These are phyloP conservation scores for Crambe crambe DNA, from an alignment of 37 sponge, comb jelly and placozoan species.

Conservation along the genomic window DNA sequence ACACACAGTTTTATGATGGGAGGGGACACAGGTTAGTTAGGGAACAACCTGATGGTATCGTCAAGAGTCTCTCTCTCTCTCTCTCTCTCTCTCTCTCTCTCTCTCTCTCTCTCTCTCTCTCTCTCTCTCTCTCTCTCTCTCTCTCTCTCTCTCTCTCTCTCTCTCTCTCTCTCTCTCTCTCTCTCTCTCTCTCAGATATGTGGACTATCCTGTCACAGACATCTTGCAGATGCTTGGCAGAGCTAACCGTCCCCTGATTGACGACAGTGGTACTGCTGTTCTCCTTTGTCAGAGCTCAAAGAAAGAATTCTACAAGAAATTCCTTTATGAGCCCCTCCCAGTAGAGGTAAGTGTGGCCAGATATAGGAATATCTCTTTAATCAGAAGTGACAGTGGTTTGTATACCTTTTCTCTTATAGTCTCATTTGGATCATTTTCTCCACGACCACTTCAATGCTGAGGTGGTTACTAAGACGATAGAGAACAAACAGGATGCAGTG, in stretches of 20 bases:
- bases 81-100: neutral
- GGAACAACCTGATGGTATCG: neutral
- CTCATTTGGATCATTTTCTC: constrained; percentile 95
- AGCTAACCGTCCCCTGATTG: constrained; percentile 83
- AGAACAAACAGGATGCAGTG: constrained; percentile 99
- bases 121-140: neutral
- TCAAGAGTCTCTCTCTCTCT: neutral
- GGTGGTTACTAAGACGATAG: constrained; percentile 97
- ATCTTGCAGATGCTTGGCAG: constrained; percentile 95
- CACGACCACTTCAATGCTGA: constrained; percentile 99
- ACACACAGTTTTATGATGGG: constrained; percentile 98
- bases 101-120: neutral
- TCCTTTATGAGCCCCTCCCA: constrained; percentile 97
- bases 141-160: neutral
- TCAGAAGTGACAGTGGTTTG: neutral
- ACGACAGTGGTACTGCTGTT: constrained; percentile 80
- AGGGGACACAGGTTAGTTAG: constrained; percentile 77
- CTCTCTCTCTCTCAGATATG: constrained; percentile 66
- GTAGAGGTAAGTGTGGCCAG: constrained; percentile 77
- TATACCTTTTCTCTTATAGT: constrained; percentile 33
- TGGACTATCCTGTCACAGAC: constrained; percentile 96
- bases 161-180: neutral
- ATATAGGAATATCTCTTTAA: neutral
- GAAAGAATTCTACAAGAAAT: constrained; percentile 99
- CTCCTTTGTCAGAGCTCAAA: constrained; percentile 96